Conservation (phyloP, 2,888 invertebrate species). For the Agrochola lota region DNA sequence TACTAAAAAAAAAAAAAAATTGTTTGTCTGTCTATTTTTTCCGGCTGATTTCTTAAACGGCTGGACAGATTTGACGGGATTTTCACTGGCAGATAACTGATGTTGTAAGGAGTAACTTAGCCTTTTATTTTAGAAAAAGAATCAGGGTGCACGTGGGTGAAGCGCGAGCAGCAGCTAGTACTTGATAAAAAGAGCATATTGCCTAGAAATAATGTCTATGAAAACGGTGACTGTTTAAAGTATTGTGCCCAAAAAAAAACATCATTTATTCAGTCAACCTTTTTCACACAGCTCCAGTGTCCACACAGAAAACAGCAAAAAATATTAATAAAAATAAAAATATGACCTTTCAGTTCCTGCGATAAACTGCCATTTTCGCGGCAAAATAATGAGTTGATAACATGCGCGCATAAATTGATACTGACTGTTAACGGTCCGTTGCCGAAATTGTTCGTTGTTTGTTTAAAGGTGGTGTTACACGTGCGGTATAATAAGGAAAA, state of each 20-base stretch:
- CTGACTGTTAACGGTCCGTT: slow-evolving; percentile 53
- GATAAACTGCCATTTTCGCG: slow-evolving; percentile 48
- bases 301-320: not conserved
- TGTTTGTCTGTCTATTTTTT: no score
- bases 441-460: slow-evolving; percentile 29
- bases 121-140: no score
- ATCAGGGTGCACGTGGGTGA: no score
- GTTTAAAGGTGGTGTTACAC: slow-evolving; percentile 21
- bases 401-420: slow-evolving; percentile 62
- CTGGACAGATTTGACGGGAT: no score
- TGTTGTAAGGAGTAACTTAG: no score
- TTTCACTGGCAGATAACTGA: no score
- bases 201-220: no score
- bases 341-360: slow-evolving; percentile 20
- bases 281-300: not conserved
- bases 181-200: no score
- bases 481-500: not conserved
- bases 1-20: no score
- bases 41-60: no score
- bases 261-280: not conserved
- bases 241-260: not conserved
- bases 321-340: slow-evolving; percentile 17
- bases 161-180: no score
- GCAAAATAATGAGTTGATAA: slow-evolving; percentile 65
- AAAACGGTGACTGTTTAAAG: not conserved